A percentile compares a stretch with the other conserved stretches of the same genome.
Conservation (phyloP, 2,888 invertebrate species). For the Andricus curvator region DNA sequence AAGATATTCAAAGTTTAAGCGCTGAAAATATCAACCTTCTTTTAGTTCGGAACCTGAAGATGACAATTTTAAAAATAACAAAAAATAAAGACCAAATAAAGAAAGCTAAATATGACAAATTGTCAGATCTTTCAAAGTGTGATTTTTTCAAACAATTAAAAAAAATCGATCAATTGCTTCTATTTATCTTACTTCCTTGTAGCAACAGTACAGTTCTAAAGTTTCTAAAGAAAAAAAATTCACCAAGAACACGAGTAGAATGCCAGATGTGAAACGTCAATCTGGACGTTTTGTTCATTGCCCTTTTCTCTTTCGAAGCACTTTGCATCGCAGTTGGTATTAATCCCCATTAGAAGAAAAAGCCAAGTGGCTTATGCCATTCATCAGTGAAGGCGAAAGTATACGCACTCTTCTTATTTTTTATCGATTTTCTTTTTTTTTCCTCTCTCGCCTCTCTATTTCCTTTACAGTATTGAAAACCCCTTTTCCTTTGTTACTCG, state of each 20-base stretch:
- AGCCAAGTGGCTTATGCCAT: neutral
- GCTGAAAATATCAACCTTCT: too few relatives aligned
- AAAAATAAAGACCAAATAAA: too few relatives aligned
- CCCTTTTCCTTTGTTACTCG: constrained; percentile 15
- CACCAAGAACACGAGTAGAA: neutral
- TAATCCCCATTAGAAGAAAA: constrained; percentile 10
- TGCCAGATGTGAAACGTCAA: neutral
- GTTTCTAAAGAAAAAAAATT: neutral
- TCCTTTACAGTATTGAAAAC: neutral
- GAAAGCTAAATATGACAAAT: too few relatives aligned
- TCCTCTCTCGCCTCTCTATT: too few relatives aligned
- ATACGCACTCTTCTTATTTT: neutral
- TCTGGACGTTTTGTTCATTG: neutral
- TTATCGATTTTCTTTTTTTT: neutral
- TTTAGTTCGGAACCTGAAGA: too few relatives aligned
- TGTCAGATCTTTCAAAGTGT: too few relatives aligned
- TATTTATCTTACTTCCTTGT: too few relatives aligned
- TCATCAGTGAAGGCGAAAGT: neutral
- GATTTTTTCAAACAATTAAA: too few relatives aligned
- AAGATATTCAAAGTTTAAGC: too few relatives aligned
- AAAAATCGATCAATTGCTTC: too few relatives aligned
- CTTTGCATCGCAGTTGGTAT: neutral
- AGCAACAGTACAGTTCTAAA: too few relatives aligned
- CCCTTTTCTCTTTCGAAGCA: neutral
- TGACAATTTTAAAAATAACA: too few relatives aligned